phyloP scores from a whole-genome alignment of 2,113 vertebrate genomes.

The Leiothrix lutea region DNA sequence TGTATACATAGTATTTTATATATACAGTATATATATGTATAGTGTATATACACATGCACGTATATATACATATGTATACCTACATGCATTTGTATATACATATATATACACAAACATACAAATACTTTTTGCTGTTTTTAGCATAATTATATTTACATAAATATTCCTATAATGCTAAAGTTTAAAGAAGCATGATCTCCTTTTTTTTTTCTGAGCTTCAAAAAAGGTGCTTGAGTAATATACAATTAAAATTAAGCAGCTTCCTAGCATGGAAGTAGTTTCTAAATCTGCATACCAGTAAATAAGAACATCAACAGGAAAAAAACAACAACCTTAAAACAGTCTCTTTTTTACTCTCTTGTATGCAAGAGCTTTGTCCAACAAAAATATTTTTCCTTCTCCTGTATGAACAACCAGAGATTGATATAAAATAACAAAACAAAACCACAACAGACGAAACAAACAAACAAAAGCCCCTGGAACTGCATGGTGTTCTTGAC shows the following conservation, averaged over 20 bases:
- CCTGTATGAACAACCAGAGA: conserved; percentile 75
- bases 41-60: conserved; percentile 67
- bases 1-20: conserved; percentile 77
- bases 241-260: conserved; percentile 85
- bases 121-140: conserved; percentile 82
- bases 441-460: conserved; percentile 69
- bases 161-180: conserved; percentile 88
- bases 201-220: conserved; percentile 80
- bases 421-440: conserved; percentile 69
- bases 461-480: conserved; percentile 71
- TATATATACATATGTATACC: conserved; percentile 73
- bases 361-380: conserved; percentile 78
- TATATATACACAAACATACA: conserved; percentile 83
- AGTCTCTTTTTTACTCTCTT: conserved; percentile 73
- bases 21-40: conserved; percentile 75
- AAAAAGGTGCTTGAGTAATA: conserved; percentile 92
- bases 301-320: conserved; percentile 76
- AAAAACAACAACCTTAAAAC: conserved; percentile 67
- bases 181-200: conserved; percentile 84
- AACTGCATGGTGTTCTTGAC: conserved; percentile 69
- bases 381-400: conserved; percentile 71
- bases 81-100: conserved; percentile 79
- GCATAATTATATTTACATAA: conserved; percentile 91
- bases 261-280: conserved; percentile 81
- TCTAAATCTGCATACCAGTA: conserved; percentile 83